Evolutionary conservation across 2,888 invertebrate genomes (phyloP).

Genomic region (Acanthosepion pharaonis): DNA sequence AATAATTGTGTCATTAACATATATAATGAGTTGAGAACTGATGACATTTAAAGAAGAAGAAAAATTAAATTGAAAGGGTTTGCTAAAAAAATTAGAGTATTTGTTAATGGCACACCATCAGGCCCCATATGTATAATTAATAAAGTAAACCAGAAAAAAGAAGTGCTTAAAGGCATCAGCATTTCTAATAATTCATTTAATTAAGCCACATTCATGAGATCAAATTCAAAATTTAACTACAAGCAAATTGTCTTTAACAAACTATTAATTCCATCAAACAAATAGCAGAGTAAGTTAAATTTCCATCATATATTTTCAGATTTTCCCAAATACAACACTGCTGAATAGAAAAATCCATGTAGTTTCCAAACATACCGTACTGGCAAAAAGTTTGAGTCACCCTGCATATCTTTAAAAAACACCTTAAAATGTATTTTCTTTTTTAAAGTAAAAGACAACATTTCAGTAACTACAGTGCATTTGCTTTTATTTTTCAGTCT

Average conservation of each 20-base stretch:
- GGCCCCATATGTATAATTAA: neutral
- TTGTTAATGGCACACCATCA: neutral
- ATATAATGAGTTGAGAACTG: too few relatives aligned
- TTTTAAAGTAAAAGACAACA: too few relatives aligned
- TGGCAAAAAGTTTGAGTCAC: too few relatives aligned
- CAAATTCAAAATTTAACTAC: neutral
- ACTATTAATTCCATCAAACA: neutral
- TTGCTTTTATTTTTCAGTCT: too few relatives aligned
- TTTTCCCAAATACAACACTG: neutral
- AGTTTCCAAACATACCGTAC: too few relatives aligned
- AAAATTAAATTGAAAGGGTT: neutral
- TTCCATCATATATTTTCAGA: neutral
- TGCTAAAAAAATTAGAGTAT: neutral
- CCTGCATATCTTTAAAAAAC: too few relatives aligned
- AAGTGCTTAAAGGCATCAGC: neutral
- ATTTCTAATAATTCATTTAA: neutral
- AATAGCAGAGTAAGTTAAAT: neutral
- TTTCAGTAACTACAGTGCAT: too few relatives aligned
- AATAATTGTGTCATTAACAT: too few relatives aligned
- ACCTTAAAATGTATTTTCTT: too few relatives aligned
- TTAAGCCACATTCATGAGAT: neutral
- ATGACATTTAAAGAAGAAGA: neutral
- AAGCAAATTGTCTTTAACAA: neutral
- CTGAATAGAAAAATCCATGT: too few relatives aligned
- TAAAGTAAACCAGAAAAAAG: neutral